Percentiles rank a stretch among this genome's conserved stretches.
These are phyloP conservation scores for Naja naja DNA, from an alignment of 2,113 vertebrate species.

Conservation along the genomic window DNA sequence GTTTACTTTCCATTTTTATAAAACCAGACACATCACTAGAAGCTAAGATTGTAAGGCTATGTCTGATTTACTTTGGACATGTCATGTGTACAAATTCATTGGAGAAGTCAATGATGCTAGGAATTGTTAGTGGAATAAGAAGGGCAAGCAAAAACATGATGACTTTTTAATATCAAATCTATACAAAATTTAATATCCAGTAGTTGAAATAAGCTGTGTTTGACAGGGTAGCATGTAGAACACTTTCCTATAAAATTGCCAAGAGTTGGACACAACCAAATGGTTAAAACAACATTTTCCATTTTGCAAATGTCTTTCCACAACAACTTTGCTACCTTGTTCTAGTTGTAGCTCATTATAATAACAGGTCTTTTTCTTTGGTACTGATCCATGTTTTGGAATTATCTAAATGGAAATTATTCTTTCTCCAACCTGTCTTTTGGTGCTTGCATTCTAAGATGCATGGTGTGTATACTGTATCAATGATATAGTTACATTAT, in stretches of 20 bases:
- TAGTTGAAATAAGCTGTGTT: not conserved
- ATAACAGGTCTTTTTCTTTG: not conserved
- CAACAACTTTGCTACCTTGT: not conserved
- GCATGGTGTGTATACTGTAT: not conserved
- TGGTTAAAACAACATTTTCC: not conserved
- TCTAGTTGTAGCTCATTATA: not conserved
- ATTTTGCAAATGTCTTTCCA: conserved; percentile 24
- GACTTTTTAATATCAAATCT: not conserved
- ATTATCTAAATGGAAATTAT: not conserved
- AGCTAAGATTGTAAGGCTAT: not conserved
- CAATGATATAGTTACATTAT: not conserved
- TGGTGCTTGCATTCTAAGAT: not conserved
- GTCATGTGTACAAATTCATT: not conserved
- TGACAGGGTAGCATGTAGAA: not conserved
- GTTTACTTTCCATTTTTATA: not conserved
- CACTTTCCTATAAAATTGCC: not conserved
- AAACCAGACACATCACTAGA: not conserved
- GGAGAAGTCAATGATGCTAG: not conserved
- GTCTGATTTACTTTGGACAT: not conserved
- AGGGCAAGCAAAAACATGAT: not conserved
- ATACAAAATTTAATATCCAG: not conserved
- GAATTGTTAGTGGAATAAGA: not conserved
- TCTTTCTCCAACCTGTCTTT: not conserved
- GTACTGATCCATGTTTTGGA: not conserved
- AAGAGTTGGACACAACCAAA: not conserved